Evolutionary conservation across 2,113 vertebrate species (phyloP), one percentile per base, ranked within the genome.

Genomic region (Epinephelus fuscoguttatus): DNA sequence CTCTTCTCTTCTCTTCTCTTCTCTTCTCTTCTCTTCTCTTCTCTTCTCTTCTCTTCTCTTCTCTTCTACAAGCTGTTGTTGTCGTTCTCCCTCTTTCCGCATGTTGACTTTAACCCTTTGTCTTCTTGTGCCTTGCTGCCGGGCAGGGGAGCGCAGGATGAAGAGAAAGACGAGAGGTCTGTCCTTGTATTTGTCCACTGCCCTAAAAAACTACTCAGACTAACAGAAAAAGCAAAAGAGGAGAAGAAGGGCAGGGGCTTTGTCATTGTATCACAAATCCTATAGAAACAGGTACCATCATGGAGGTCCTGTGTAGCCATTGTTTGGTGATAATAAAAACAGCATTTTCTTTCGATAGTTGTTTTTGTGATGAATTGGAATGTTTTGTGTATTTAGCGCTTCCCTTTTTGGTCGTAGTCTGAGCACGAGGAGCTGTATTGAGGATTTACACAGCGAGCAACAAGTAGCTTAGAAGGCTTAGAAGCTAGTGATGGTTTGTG

Each of bases 121-220:
- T 97, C 90, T 96, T 93, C 95, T 95, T 96, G 91, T 95, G 96
- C 96, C 97, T 96, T 95, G 96, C 97, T 95, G 97, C 96, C 95
- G 92, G 96, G 96, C 97, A 98, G 97, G 95, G 96, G 96, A 95
- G 95, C 96, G 93, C 82, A 96, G 96, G 97, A 96, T 95, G 96
- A 97, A 95, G 96, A 97, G 95, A 96, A 97, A 95, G 95, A 96
- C 81, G 93, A 96, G 96, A 98, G 98, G 98, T 98, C 97, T 97
- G 97, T 97, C 95, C 92, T 82, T 93, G 90, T 80, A 70, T 94
- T 81, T 92, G 88, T 93, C 88, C 75, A 23, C 88, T 84, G 76
- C 76, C 80, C 70, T 71, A 9, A 73, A 70, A 84, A 30, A 55
- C 56, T 33, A 73, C 56, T 75, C 60, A 72, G 40, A 71, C 50